These are phyloP conservation scores for Marmota monax DNA, from an alignment of 2,113 vertebrate genomes.

Conservation along the genomic window DNA sequence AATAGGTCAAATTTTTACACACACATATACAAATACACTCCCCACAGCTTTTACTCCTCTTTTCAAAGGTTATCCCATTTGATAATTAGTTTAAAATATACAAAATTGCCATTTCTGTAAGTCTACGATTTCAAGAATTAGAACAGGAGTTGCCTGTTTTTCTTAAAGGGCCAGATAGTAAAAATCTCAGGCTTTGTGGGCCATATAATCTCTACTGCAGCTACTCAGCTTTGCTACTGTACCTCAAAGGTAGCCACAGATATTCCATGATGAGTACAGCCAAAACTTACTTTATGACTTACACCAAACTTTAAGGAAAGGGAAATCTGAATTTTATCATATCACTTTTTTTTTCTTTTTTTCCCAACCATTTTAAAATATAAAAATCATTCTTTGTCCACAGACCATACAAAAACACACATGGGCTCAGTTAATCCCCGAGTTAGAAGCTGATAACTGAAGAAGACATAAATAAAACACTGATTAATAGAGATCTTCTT, in stretches of 20 bases:
- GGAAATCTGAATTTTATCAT: slow-evolving; percentile 10
- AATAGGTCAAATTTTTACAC: neutral
- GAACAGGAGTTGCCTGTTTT: slow-evolving; percentile 7
- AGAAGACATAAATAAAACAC: neutral
- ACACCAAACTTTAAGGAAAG: neutral
- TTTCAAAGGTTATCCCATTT: neutral
- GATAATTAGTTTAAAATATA: slow-evolving; percentile 15
- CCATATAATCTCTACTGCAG: neutral
- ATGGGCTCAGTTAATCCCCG: neutral
- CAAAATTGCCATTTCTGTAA: neutral
- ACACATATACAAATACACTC: neutral
- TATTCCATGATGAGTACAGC: neutral
- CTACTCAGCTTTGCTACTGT: neutral
- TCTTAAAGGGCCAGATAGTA: neutral
- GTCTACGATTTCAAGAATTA: slow-evolving; percentile 44
- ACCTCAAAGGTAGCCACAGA: neutral
- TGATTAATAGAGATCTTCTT: neutral
- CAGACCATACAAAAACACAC: neutral
- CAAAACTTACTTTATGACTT: neutral
- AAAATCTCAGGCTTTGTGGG: neutral
- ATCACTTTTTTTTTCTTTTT: neutral
- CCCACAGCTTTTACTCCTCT: neutral
- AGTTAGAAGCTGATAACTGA: neutral
- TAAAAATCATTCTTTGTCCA: slow-evolving; percentile 30
- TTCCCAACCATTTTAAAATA: slow-evolving; percentile 5